These are phyloP conservation scores for Myotis planiceps DNA, from an alignment of 2,797 vertebrate genomes.

Conservation along the genomic window DNA sequence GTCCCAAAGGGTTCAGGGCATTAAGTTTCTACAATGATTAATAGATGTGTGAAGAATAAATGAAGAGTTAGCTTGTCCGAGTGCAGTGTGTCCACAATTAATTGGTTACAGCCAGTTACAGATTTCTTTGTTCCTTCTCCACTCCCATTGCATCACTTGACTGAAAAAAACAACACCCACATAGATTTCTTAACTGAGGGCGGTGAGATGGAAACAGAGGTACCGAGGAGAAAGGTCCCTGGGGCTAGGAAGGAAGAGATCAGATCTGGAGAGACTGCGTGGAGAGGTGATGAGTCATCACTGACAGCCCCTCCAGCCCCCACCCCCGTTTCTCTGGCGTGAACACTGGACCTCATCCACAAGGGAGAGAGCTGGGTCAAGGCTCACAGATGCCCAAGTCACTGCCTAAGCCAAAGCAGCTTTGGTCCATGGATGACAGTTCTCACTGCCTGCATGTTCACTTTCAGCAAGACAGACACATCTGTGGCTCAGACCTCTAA, in stretches of 20 bases:
- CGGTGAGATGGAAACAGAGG: neutral
- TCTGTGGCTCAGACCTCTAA: neutral
- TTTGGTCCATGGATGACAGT: no score
- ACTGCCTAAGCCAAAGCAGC: neutral
- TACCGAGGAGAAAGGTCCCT: neutral
- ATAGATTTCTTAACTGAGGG: neutral
- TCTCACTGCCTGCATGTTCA: neutral
- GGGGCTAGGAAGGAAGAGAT: neutral
- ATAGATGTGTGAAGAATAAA: neutral
- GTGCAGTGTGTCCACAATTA: neutral
- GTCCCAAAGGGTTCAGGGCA: neutral
- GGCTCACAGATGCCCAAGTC: neutral
- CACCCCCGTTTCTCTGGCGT: neutral
- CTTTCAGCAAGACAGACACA: neutral
- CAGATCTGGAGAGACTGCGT: neutral
- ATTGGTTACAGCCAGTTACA: neutral
- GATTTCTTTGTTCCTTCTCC: neutral
- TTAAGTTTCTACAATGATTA: constrained; percentile 2
- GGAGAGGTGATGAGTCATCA: neutral
- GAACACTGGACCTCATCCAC: neutral
- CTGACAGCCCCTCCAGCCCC: neutral
- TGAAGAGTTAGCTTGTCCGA: neutral
- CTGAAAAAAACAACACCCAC: neutral
- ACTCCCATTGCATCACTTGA: neutral
- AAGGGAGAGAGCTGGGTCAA: neutral